phyloP scores from a whole-genome alignment of 2,888 invertebrate genomes.

The Steinernema scapterisci region DNA sequence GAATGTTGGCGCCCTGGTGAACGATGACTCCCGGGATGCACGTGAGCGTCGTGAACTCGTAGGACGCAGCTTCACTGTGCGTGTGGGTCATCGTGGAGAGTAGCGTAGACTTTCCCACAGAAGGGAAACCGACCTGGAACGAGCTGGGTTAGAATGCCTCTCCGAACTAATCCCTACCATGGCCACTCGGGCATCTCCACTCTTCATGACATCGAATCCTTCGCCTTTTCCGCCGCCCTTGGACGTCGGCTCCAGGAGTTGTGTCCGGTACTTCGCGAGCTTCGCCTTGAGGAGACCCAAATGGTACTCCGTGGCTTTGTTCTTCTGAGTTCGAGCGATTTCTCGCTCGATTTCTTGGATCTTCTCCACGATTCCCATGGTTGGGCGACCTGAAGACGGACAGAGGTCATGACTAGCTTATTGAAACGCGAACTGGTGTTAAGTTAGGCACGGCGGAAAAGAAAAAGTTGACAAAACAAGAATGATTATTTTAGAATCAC shows the following conservation, averaged over 20 bases:
- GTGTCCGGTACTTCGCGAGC: conserved; percentile 90
- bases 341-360: conserved; percentile 98
- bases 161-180: conserved; percentile 47
- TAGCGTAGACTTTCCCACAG: conserved; percentile 96
- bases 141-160: conserved; percentile 71
- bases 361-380: conserved; percentile 97
- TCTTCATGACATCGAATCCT: conserved; percentile 98
- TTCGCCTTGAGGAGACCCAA: conserved; percentile 92
- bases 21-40: conserved; percentile 96
- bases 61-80: conserved; percentile 92
- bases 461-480: background rate
- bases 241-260: conserved; percentile 89
- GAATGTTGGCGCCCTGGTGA: conserved; percentile 97
- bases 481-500: background rate
- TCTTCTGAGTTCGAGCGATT: conserved; percentile 97
- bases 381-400: conserved; percentile 35
- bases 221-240: conserved; percentile 82
- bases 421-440: background rate
- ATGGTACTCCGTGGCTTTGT: conserved; percentile 99
- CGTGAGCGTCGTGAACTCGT: conserved; percentile 97
- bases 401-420: too few relatives aligned
- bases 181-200: conserved; percentile 83
- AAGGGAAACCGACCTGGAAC: conserved; percentile 96
- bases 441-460: background rate
- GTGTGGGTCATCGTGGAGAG: conserved; percentile 92